Evolutionary conservation across 1,140 invertebrate species (phyloP), one percentile per base, ranked within the genome.

Genomic region (Macrotrachela quadricornifera): DNA sequence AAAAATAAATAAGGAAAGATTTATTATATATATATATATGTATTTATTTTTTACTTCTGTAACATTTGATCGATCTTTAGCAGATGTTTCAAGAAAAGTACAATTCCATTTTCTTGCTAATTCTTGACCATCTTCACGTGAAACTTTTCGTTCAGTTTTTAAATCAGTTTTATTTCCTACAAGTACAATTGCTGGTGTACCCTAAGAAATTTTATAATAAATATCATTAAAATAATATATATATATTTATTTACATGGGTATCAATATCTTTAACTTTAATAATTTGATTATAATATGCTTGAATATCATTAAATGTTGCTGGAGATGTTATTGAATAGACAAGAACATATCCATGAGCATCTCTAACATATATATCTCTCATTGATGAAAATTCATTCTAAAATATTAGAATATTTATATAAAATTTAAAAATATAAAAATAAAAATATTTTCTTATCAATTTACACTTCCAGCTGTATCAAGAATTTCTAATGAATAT

Each of bases 401-500:
- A 30, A 8, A 30, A 30, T n/a, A n/a, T n/a, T n/a, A n/a, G n/a
- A n/a, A n/a, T n/a, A n/a, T n/a, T n/a, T n/a, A n/a, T n/a, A n/a
- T n/a, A n/a, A n/a, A n/a, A n/a, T n/a, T n/a, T n/a, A n/a, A n/a
- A n/a, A n/a, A n/a, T n/a, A n/a, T n/a, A n/a, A n/a, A n/a, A n/a
- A n/a, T n/a, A n/a, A n/a, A n/a, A n/a, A n/a, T n/a, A n/a, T n/a
- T n/a, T 30, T 30, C 21, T 30, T 30, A 30, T 30, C 21, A 30
- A 30, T 30, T 30, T 30, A 30, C 80, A 1, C 78, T 96, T 59
- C 91, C 94, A 54, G 94, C 94, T 12, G 94, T 99, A 72, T 99
- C 94, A 58, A 99, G 77, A 66, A 99, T 97, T 77, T 99, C 92
- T 60, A 99, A 77, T 63, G 97, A 88, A 71, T 88, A 97, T 48